Conservation (phyloP, 2,113 vertebrate genomes). For the Chamaea fasciata region DNA sequence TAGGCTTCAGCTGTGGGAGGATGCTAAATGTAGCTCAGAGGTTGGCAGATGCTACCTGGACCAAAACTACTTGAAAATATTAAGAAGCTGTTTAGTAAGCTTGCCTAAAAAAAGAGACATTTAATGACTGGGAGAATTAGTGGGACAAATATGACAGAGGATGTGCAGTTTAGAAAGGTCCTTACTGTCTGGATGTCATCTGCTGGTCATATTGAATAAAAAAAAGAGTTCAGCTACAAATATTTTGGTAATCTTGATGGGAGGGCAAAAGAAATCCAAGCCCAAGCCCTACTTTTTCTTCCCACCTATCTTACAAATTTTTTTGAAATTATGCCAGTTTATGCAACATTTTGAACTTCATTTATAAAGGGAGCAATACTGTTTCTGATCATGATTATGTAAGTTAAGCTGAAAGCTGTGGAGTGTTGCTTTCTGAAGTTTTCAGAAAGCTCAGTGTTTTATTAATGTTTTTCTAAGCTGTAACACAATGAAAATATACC, state of each 20-base stretch:
- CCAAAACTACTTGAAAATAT: conserved; percentile 52
- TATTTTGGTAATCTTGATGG: background rate
- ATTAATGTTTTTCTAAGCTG: background rate
- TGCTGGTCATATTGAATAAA: background rate
- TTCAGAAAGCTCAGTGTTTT: background rate
- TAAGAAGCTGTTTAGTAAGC: conserved; percentile 44
- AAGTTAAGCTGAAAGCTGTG: background rate
- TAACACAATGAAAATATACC: background rate
- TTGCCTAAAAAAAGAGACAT: background rate
- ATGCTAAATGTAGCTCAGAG: conserved; percentile 47
- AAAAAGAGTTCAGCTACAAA: background rate
- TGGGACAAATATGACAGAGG: background rate
- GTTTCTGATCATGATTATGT: background rate
- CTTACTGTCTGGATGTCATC: background rate
- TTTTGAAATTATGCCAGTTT: background rate
- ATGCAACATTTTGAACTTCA: background rate
- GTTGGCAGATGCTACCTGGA: conserved; percentile 57
- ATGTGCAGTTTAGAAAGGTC: conserved; percentile 1
- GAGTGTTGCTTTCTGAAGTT: background rate
- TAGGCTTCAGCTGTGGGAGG: conserved; percentile 35
- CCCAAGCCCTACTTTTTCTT: background rate
- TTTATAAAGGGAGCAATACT: background rate
- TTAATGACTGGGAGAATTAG: background rate
- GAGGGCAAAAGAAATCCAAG: background rate
- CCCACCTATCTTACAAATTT: background rate